Evolutionary conservation across 2,888 invertebrate species (phyloP), one percentile per base, ranked within the genome.

Genomic region (Drosophila borborema): DNA sequence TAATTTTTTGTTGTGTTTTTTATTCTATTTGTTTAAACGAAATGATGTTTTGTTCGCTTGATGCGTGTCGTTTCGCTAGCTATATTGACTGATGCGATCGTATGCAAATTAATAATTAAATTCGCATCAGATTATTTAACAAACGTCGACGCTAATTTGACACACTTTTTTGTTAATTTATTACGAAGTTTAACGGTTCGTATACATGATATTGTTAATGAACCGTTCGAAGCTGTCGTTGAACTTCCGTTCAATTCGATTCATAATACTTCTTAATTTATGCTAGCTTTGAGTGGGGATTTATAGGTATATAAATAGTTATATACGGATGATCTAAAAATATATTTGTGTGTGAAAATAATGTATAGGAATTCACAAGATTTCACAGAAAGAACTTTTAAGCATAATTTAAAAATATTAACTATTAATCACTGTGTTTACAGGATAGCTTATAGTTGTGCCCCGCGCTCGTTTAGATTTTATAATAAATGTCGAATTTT

Each of bases 121-220:
- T 45, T 48, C 36, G 59, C 51, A 60, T 64, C 49, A 65, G 41
- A 16, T 46, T 56, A 54, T 45, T 63, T 46, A 51, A 45, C 34
- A 51, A 63, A 66, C 66, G 68, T 31, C 31, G 20, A 51, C 77
- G 83, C 68, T 82, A 80, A 73, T 82, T 76, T 80, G 81, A 82
- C 83, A 73, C 81, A 80, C 64, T 71, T 82, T 28, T 62, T 34
- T 9, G 34, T n/a, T 70, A 49, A 70, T 70, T 67, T 70, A 67
- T 70, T 67, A 43, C 28, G 10, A 34, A 64, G 43, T 8, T 34
- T 43, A 70, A 70, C 67, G 70, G 67, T 28, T 20, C 48, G 58
- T 70, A 69, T 69, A 54, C 54, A 66, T 41, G 18, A 70, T 49
- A 38, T 49, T n/a, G 58, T 58, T 69, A 58, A 70, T 67, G 48